Evolutionary conservation across 1,140 invertebrate genomes (phyloP), one percentile per base, ranked within the genome.

Genomic region (Hydropsyche tenuis): DNA sequence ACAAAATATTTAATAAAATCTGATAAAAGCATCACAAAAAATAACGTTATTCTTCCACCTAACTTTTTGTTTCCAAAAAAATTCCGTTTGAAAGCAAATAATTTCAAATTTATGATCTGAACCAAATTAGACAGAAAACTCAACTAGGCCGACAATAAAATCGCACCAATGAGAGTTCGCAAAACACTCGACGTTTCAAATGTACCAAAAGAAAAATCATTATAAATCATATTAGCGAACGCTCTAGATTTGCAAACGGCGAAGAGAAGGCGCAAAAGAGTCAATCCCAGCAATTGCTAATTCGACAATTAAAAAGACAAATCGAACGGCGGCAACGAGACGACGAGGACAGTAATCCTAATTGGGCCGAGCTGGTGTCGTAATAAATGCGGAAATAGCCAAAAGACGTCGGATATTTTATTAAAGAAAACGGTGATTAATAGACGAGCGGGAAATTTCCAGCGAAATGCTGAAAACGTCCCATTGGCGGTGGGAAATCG

Each of bases 301-400:
- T 66, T 66, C 63, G 63, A 66, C 63, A 66, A 66, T 66, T 66
- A 66, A 66, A 66, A 66, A 66, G 63, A 66, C 63, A 66, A 66
- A 66, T 66, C 63, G 63, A 16, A n/a, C 62, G n/a, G 14, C 5
- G 45, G 45, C 12, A 46, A 37, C 30, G 9, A 37, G 30, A 62
- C 20, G 63, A 66, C 63, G 42, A 66, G 23, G 63, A 66, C 63
- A 66, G 30, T 66, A 66, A 66, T 66, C 63, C 27, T 66, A 66
- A 66, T 66, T 66, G 63, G 20, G 18, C 30, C 20, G 63, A 14
- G 42, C 16, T 9, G 27, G 27, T 27, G 30, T 23, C 23, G 63
- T n/a, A 14, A 66, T 18, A 42, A 30, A 66, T 63, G 60, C 60
- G 14, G 4, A 63, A 63, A 27, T 63, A 12, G 23, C 20, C 23